These are phyloP conservation scores for Myioborus miniatus DNA, from an alignment of 2,797 vertebrate species.

Conservation along the genomic window DNA sequence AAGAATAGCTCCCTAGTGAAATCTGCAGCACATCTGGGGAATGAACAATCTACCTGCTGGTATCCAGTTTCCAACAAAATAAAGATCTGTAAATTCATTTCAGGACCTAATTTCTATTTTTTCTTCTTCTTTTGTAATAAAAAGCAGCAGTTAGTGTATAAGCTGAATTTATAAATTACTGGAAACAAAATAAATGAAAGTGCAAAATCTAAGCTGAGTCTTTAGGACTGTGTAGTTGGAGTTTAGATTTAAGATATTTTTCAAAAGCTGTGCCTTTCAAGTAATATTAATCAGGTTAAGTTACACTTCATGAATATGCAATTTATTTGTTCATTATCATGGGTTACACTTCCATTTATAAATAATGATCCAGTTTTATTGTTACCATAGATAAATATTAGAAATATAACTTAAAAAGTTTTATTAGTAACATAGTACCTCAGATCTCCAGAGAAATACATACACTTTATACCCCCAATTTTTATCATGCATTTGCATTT, in stretches of 20 bases:
- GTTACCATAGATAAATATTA: slow-evolving; percentile 3
- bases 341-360: slow-evolving; percentile 1
- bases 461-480: neutral
- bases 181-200: neutral
- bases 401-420: slow-evolving; percentile 14
- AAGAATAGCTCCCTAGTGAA: neutral
- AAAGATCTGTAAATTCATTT: neutral
- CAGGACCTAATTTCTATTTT: neutral
- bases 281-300: slow-evolving; percentile 46
- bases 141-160: neutral
- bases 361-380: neutral
- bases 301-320: slow-evolving; percentile 47
- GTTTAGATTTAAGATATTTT: neutral
- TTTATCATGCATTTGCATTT: neutral
- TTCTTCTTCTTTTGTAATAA: neutral
- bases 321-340: slow-evolving; percentile 20
- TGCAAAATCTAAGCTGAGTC: neutral
- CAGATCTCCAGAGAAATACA: neutral
- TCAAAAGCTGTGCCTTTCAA: neutral
- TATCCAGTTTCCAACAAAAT: neutral
- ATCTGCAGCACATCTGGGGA: neutral
- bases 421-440: neutral
- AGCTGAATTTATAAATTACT: neutral
- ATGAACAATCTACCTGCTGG: neutral
- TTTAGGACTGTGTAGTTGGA: neutral